Evolutionary conservation across 2,888 invertebrate genomes (phyloP).

Genomic region (Gonocerus acuteangulatus): DNA sequence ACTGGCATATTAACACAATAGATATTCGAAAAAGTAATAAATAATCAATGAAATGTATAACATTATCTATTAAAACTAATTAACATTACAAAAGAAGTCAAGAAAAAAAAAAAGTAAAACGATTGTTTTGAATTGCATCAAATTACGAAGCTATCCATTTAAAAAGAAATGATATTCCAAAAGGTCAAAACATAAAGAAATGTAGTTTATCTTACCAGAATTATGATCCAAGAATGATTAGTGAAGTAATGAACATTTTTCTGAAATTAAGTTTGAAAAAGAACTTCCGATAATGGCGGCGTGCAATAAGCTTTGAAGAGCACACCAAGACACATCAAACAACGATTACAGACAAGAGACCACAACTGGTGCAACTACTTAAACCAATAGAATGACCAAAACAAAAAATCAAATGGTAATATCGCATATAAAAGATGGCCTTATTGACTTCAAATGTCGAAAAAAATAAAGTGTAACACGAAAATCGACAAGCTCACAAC

Average conservation of each 20-base stretch:
- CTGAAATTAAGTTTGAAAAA: neutral
- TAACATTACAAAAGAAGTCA: neutral
- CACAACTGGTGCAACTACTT: constrained; percentile 18
- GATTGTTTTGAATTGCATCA: too few relatives aligned
- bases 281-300: constrained; percentile 20
- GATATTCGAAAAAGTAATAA: neutral
- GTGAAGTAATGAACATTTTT: too few relatives aligned
- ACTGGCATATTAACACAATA: too few relatives aligned
- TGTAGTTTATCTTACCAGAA: neutral
- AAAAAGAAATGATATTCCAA: neutral
- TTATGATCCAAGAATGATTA: neutral
- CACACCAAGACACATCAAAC: constrained; percentile 21
- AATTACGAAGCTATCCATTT: neutral
- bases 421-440: neutral
- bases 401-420: constrained; percentile 12
- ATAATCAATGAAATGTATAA: neutral
- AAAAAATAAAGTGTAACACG: neutral
- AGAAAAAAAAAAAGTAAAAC: neutral
- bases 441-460: neutral
- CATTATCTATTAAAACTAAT: neutral
- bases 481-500: neutral
- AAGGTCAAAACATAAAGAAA: neutral
- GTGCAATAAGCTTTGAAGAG: constrained; percentile 12
- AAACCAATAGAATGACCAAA: constrained; percentile 11
- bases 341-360: constrained; percentile 21